These are phyloP conservation scores for Salarias fasciatus DNA, from an alignment of 2,797 vertebrate genomes.

Conservation along the genomic window DNA sequence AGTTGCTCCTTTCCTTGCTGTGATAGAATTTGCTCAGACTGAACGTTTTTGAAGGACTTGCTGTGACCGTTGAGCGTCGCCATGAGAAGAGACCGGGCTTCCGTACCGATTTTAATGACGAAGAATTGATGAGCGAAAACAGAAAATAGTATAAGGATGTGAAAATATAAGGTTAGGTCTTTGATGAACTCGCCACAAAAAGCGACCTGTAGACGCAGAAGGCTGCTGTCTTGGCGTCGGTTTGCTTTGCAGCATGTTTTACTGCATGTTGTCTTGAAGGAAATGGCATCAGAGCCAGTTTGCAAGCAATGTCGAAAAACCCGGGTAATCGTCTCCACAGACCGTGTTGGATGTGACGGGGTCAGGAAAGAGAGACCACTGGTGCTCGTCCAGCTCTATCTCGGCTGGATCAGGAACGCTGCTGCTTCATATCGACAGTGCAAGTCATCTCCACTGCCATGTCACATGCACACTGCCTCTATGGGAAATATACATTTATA, in stretches of 20 bases:
- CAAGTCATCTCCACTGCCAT: constrained; percentile 59
- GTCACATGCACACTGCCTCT: constrained; percentile 54
- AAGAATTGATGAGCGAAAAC: constrained; percentile 13
- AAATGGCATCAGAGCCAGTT: constrained; percentile 26
- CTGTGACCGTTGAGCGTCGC: constrained; percentile 86
- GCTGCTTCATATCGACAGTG: constrained; percentile 64
- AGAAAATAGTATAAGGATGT: no score
- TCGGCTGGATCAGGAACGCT: constrained; percentile 45
- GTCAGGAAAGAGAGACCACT: constrained; percentile 46
- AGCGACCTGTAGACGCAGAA: constrained; percentile 20
- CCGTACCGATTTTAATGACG: constrained; percentile 89
- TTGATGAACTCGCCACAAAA: constrained; percentile 14
- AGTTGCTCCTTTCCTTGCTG: constrained; percentile 60
- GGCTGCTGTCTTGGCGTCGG: constrained; percentile 41
- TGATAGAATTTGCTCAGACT: constrained; percentile 62
- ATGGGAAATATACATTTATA: constrained; percentile 25
- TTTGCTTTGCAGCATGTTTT: constrained; percentile 41
- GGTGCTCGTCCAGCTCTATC: constrained; percentile 63
- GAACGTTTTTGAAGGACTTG: constrained; percentile 71
- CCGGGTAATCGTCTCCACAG: constrained; percentile 10
- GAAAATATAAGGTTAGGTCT: no score
- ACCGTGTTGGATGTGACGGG: constrained; percentile 53
- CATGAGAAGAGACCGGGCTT: constrained; percentile 87
- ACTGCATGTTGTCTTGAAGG: constrained; percentile 39
- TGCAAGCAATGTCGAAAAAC: constrained; percentile 44